Conservation (phyloP, 2,888 invertebrate genomes). For the Schizaphis graminum region DNA sequence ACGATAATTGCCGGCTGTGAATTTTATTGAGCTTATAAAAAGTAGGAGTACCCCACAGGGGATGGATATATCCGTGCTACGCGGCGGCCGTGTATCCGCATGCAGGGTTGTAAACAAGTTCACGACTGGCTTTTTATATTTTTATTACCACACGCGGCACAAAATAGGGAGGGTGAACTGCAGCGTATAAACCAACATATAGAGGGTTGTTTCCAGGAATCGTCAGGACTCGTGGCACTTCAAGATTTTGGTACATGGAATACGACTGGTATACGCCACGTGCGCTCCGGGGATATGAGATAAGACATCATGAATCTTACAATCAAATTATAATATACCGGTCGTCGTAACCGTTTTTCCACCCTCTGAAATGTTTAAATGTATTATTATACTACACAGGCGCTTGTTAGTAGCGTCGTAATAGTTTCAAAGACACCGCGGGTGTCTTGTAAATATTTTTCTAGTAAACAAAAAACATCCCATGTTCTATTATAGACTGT, state of each 20-base stretch:
- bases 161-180: background rate
- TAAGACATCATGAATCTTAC: conserved; percentile 39
- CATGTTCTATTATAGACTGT: background rate
- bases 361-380: conserved; percentile 1
- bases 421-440: background rate
- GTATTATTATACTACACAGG: background rate
- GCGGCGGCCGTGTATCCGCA: background rate
- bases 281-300: background rate
- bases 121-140: conserved; percentile 60
- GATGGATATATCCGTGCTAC: background rate
- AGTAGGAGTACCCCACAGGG: conserved; percentile 1
- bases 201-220: conserved; percentile 38
- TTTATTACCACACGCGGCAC: conserved; percentile 36
- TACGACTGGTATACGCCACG: background rate
- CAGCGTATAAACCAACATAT: background rate
- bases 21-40: conserved; percentile 65
- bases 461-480: background rate
- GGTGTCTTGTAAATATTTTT: background rate
- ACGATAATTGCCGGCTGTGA: conserved; percentile 48
- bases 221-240: background rate
- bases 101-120: conserved; percentile 59
- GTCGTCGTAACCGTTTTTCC: conserved; percentile 5
- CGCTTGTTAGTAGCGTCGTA: conserved; percentile 26
- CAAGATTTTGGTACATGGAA: background rate
- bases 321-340: conserved; percentile 37